These are phyloP conservation scores for Cephalopholis sonnerati DNA, from an alignment of 2,113 vertebrate species.

Conservation along the genomic window DNA sequence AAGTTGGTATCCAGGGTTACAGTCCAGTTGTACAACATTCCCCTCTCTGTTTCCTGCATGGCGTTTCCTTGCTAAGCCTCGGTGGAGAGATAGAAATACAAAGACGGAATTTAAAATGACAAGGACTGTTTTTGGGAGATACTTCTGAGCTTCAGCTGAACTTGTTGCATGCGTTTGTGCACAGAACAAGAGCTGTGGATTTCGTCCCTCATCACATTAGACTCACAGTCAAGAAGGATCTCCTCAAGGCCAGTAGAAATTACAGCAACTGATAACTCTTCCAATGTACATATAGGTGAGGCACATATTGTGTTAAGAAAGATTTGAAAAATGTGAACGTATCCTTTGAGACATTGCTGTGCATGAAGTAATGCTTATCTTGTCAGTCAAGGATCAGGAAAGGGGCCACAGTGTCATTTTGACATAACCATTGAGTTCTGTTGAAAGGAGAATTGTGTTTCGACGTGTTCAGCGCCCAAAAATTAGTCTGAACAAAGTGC, in stretches of 20 bases:
- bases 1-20: not conserved
- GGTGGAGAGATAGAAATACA: not conserved
- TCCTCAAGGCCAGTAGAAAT: not conserved
- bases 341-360: not conserved
- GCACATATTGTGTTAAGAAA: not conserved
- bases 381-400: not conserved
- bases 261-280: not conserved
- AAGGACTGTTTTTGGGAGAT: not conserved
- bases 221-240: too few species aligned
- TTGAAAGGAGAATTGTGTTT: constrained; percentile 11
- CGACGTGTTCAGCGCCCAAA: not conserved
- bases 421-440: not conserved
- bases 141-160: not conserved
- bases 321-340: not conserved
- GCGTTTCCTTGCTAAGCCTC: not conserved
- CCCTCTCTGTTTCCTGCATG: not conserved
- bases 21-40: too few species aligned
- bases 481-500: constrained; percentile 20
- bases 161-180: not conserved
- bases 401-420: not conserved
- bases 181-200: too few species aligned
- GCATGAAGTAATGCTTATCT: not conserved
- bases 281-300: too few species aligned
- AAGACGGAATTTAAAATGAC: not conserved
- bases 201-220: too few species aligned